phyloP scores from a whole-genome alignment of 1,140 invertebrate genomes.

The Riptortus pedestris region DNA sequence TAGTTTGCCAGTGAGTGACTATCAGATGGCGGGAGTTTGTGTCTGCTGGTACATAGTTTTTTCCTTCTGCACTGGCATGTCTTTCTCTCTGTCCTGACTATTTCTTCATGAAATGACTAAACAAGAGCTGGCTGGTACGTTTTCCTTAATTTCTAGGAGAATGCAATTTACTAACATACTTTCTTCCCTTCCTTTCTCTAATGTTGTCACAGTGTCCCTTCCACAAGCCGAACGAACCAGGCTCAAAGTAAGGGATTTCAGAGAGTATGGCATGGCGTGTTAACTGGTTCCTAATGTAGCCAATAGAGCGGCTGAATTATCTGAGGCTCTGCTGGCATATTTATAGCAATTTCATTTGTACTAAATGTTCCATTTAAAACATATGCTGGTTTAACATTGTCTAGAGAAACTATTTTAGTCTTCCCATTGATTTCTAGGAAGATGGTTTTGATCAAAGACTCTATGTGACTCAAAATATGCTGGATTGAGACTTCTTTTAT shows the following conservation, averaged over 20 bases:
- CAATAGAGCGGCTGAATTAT: neutral
- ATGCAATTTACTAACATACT: neutral
- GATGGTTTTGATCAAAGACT: neutral
- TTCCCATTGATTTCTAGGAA: neutral
- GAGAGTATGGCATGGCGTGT: neutral
- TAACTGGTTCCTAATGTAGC: neutral
- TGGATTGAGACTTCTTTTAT: neutral
- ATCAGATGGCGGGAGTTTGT: neutral
- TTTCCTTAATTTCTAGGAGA: neutral
- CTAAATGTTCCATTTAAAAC: no score
- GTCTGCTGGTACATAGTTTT: neutral
- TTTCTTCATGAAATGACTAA: neutral
- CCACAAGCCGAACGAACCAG: neutral
- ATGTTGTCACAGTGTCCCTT: neutral
- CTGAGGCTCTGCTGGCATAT: neutral
- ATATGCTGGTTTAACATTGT: neutral
- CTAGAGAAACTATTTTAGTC: neutral
- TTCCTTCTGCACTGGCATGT: no score
- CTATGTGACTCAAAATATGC: neutral
- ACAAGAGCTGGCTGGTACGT: neutral
- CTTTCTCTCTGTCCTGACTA: no score
- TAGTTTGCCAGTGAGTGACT: neutral
- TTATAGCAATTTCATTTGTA: neutral
- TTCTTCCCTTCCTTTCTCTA: neutral
- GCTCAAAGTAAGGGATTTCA: neutral